Evolutionary conservation across 2,888 invertebrate species (phyloP).

Genomic region (Callyntrura guangdongensis): DNA sequence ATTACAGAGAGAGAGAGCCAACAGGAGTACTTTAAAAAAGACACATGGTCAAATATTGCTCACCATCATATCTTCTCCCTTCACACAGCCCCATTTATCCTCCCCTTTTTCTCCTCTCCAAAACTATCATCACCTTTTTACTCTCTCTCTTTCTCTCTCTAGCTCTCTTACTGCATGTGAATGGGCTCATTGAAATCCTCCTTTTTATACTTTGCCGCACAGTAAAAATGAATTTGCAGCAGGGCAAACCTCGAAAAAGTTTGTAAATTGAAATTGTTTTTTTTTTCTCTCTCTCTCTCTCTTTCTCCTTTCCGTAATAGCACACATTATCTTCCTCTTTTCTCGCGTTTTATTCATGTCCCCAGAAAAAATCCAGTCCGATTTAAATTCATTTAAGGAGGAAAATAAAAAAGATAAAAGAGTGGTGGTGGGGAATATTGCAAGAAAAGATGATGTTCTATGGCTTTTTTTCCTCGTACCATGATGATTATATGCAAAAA

Average conservation of each 20-base stretch:
- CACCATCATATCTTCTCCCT: neutral
- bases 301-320: neutral
- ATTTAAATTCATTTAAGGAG: constrained; percentile 26
- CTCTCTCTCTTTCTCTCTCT: too few species aligned
- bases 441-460: constrained; percentile 6
- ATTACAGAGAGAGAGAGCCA: neutral
- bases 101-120: neutral
- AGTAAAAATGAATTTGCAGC: constrained; percentile 16
- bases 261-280: constrained; percentile 46
- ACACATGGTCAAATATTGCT: neutral
- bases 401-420: neutral
- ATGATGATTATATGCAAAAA: too few species aligned
- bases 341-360: neutral
- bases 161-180: too few species aligned
- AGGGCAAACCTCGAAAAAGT: neutral
- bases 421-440: neutral
- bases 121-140: neutral
- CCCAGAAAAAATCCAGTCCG: neutral
- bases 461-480: too few species aligned
- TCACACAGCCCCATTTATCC: neutral
- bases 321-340: too few species aligned
- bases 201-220: neutral
- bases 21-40: too few species aligned
- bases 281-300: neutral
- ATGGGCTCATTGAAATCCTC: too few species aligned